phyloP scores from a whole-genome alignment of 2,888 invertebrate genomes.

The Tetropium fuscum region DNA sequence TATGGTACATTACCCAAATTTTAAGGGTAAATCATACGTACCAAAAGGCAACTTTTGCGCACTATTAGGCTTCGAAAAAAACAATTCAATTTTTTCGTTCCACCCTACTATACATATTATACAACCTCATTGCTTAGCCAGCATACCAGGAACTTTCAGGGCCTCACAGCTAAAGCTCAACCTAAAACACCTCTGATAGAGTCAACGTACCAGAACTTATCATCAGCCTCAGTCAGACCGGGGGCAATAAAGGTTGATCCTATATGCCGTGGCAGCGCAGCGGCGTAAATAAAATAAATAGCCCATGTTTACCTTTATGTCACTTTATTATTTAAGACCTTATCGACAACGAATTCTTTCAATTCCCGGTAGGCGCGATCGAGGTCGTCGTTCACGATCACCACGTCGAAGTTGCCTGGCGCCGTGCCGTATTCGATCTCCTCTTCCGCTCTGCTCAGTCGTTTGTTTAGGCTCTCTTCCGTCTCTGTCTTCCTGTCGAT shows the following conservation, averaged over 20 bases:
- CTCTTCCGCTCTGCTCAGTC: slow-evolving; percentile 80
- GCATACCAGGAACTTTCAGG: too few relatives aligned
- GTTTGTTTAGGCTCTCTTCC: slow-evolving; percentile 83
- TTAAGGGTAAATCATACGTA: too few relatives aligned
- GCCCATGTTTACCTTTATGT: slow-evolving; percentile 13
- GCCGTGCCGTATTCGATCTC: slow-evolving; percentile 88
- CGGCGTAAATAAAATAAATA: slow-evolving; percentile 15
- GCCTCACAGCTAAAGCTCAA: too few relatives aligned
- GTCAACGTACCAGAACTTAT: neutral
- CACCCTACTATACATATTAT: too few relatives aligned
- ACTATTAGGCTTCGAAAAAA: too few relatives aligned
- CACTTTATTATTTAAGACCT: slow-evolving; percentile 63
- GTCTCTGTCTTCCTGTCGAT: slow-evolving; percentile 89
- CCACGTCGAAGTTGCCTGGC: slow-evolving; percentile 85
- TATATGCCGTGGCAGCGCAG: too few relatives aligned
- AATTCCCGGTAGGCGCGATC: slow-evolving; percentile 84
- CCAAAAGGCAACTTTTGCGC: too few relatives aligned
- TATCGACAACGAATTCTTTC: slow-evolving; percentile 73
- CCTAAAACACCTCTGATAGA: too few relatives aligned
- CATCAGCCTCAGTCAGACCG: neutral
- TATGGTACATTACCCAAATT: too few relatives aligned
- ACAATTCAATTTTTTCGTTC: too few relatives aligned
- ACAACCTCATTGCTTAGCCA: too few relatives aligned
- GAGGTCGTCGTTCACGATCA: slow-evolving; percentile 85
- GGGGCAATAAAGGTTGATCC: slow-evolving; percentile 21